Evolutionary conservation across 1,140 invertebrate species (phyloP), one percentile per base, ranked within the genome.

Genomic region (Drosophila triauraria): DNA sequence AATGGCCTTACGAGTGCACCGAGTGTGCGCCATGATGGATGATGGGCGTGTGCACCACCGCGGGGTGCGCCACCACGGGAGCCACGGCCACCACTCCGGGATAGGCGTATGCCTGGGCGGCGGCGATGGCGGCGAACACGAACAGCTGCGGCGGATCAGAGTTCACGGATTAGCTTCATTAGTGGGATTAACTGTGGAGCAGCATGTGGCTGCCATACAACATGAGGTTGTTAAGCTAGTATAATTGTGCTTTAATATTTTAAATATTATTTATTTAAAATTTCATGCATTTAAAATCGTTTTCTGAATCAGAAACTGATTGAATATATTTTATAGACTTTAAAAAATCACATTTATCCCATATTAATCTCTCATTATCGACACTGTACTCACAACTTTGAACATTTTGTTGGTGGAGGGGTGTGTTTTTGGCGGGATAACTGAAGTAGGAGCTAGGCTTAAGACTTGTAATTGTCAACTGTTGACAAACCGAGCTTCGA

Each of bases 41-140:
- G 72, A 91, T 63, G 10, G 84, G 88, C 6, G 81, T 70, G 56
- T 78, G 81, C n/a, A 82, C 83, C 32, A 82, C 79, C 2, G 86
- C 81, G 46, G 53, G 93, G 92, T 60, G 93, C 92, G 60, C 93
- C 93, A 81, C 94, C 80, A 93, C 94, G 65, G 94, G 94, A 86
- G 95, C 86, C 78, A 95, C 74, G 67, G 93, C 93, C 56, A 88
- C 85, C 8, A 90, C 85, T 25, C 85, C 85, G 63, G 85, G 85
- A 54, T 78, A 44, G 27, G 85, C 85, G 53, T 64, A 69, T n/a
- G 57, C 85, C 85, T 90, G 81, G 20, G 78, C 70, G 50, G 81
- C 61, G 48, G 58, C 72, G 30, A 83, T 30, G 82, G 85, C 86
- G 64, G 56, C 67, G 51, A 90, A 59, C 38, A 90, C 78, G 57